A percentile compares a stretch with the other conserved stretches of the same genome.
Conservation (phyloP, 2,797 vertebrate species). For the Gallinago solitaria region DNA sequence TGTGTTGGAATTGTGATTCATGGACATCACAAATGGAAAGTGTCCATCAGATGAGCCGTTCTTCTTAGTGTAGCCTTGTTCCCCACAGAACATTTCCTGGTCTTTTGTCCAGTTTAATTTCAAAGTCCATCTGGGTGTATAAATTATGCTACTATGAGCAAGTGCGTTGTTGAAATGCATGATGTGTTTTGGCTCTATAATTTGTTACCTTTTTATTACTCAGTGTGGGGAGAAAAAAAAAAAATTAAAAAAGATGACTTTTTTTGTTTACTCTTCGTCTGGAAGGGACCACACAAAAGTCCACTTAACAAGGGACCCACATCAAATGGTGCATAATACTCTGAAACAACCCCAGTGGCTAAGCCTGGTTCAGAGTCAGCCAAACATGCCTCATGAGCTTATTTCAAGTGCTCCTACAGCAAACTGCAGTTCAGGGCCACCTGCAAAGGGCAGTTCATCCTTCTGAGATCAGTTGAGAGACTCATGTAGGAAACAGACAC, state of each 20-base stretch:
- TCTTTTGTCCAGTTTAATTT: background rate
- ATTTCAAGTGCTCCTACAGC: background rate
- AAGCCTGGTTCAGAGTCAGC: background rate
- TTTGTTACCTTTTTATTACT: background rate
- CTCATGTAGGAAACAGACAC: background rate
- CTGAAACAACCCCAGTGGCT: background rate
- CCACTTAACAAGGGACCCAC: background rate
- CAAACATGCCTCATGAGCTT: background rate
- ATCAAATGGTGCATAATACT: background rate
- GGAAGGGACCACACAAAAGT: background rate
- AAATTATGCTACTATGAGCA: background rate
- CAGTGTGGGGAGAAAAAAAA: accelerated
- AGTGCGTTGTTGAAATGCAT: background rate
- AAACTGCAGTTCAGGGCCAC: background rate
- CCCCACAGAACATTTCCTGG: background rate
- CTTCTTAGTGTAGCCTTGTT: background rate
- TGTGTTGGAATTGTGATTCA: background rate
- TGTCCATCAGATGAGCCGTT: background rate
- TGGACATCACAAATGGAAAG: background rate
- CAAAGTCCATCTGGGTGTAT: background rate
- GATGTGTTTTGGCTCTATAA: background rate
- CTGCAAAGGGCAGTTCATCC: background rate
- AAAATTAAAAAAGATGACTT: background rate
- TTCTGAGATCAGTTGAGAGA: background rate
- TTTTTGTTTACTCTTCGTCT: background rate